Base-by-base conservation (phyloP, 2,113 vertebrate genomes). In the Pandion haliaetus region DNA sequence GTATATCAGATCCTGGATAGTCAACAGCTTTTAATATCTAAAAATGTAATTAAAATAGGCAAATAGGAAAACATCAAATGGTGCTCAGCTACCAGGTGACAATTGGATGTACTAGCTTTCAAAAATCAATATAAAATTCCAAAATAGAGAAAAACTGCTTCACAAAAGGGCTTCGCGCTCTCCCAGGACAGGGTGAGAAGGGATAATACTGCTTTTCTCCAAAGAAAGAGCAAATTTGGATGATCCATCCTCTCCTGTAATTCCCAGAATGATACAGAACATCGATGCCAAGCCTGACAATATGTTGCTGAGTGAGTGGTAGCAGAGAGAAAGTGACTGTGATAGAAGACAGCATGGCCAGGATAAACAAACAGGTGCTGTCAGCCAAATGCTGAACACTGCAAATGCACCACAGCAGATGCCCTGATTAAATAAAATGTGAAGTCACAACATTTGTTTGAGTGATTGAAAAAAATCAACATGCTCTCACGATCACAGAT, bases 281-380 rank as follows among this genome's bases (percentile, higher is more conserved):
- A 63, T 32, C 25, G 21, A 4, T 94, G 92, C 92, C 86, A 96
- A 91, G 83, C n/a, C 80, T 83, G 81, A 90, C 88, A 96, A 95
- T 96, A 96, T 96, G 95, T 26, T 97, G 57, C 87, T 86, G 76
- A 93, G 59, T 63, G 93, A 93, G 70, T 49, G 67, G 78, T 45
- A 95, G 93, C 91, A 87, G 93, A 86, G 77, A 79, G 89, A 95
- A 92, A 95, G 92, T 93, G 95, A 38, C 79, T 80, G 86, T 87
- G 90, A 92, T 15, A 87, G 81, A 96, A 96, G 95, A 90, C 88
- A 86, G 93, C 92, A 76, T 83, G 78, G 86, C 78, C 0, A 12
- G 92, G 95, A 93, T 85, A 96, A 97, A 97, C 92, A 93, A 97
- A 94, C 90, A 96, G 91, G 95, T 95, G 94, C 83, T 92, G 84